Evolutionary conservation across 2,113 vertebrate genomes (phyloP).

Genomic region (Mesoclemmys tuberculata): DNA sequence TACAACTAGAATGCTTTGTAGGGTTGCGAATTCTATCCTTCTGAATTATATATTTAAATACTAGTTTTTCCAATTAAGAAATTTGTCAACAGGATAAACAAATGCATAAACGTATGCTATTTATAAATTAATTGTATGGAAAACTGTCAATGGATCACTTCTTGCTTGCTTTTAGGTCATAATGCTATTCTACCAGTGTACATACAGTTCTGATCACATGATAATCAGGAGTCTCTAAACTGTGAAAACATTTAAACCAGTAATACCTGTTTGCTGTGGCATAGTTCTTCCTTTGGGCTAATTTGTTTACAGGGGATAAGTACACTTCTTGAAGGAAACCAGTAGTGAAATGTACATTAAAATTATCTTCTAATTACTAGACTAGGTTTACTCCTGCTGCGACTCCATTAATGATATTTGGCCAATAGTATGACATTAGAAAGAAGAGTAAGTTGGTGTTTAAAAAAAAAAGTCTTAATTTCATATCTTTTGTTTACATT

Average conservation of each 20-base stretch:
- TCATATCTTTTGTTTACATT: neutral
- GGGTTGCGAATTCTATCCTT: neutral
- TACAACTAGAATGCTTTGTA: neutral
- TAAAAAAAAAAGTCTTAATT: neutral
- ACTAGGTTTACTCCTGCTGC: neutral
- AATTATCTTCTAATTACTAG: neutral
- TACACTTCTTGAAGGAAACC: neutral
- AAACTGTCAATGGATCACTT: neutral
- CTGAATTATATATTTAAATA: neutral
- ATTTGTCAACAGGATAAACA: neutral
- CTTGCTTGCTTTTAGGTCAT: neutral
- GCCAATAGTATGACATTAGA: neutral
- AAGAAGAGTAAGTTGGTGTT: neutral
- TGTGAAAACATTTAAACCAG: neutral
- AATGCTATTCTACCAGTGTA: neutral
- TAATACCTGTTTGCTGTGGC: rapidly evolving
- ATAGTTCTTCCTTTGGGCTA: neutral
- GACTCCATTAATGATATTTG: neutral
- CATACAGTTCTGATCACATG: neutral
- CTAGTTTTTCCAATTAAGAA: neutral
- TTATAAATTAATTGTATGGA: neutral
- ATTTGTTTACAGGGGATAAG: neutral
- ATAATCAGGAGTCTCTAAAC: neutral
- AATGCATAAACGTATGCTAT: neutral
- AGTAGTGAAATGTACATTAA: neutral